phyloP scores from a whole-genome alignment of 23 tunicate species.

The Corella eumyota region DNA sequence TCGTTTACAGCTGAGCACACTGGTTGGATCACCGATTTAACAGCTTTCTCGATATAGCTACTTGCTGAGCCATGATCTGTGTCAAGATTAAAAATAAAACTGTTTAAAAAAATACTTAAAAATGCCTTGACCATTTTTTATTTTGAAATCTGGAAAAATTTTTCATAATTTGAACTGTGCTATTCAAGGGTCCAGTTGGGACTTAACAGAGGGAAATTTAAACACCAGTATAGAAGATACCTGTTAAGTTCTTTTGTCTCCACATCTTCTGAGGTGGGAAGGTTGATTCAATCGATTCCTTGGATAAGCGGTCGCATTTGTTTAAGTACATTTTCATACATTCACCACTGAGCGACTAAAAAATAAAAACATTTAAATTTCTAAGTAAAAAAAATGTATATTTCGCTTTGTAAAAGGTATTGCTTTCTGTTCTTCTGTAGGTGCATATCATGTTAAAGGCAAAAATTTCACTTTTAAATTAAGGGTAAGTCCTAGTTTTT shows the following conservation, averaged over 20 bases:
- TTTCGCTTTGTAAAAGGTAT: too few species aligned
- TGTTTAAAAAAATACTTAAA: too few species aligned
- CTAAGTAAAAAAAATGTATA: neutral
- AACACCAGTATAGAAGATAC: slow-evolving; percentile 3
- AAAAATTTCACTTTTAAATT: too few species aligned
- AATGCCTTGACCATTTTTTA: too few species aligned
- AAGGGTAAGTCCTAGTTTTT: too few species aligned
- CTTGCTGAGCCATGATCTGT: slow-evolving; percentile 37
- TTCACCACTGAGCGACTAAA: slow-evolving; percentile 41
- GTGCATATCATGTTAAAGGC: too few species aligned
- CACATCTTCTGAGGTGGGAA: slow-evolving; percentile 67
- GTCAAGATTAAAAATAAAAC: too few species aligned
- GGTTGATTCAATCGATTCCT: neutral
- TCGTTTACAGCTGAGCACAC: slow-evolving; percentile 40
- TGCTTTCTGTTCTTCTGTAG: too few species aligned
- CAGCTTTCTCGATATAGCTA: slow-evolving; percentile 30
- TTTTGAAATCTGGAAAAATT: too few species aligned
- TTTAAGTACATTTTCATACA: slow-evolving; percentile 42
- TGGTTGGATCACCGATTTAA: slow-evolving; percentile 12
- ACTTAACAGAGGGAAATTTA: neutral
- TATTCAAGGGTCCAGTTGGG: too few species aligned
- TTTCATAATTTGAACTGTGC: too few species aligned
- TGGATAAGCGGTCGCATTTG: slow-evolving; percentile 23
- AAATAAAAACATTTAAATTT: neutral
- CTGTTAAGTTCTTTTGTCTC: slow-evolving; percentile 60